Conservation (phyloP, 2,113 vertebrate genomes). For the Furnarius figulus region DNA sequence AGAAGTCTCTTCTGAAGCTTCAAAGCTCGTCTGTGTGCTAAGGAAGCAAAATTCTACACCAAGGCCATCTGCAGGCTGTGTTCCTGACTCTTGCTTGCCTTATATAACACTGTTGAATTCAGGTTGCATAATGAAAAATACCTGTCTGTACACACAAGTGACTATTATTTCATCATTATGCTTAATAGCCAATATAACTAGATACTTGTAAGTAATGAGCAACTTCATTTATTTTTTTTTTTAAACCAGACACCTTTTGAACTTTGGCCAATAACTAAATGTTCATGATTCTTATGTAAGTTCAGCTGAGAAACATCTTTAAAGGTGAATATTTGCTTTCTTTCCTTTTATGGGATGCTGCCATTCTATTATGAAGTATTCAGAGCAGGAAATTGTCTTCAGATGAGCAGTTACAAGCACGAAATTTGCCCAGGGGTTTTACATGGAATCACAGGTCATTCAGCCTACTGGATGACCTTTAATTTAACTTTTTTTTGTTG, state of each 20-base stretch:
- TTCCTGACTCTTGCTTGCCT: background rate
- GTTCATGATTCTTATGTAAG: background rate
- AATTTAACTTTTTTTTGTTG: background rate
- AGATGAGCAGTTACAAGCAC: background rate
- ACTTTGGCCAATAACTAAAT: background rate
- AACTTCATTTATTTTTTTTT: too few relatives aligned
- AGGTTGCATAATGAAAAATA: background rate
- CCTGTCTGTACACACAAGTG: background rate
- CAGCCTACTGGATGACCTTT: background rate
- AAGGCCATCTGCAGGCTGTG: background rate
- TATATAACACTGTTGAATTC: background rate
- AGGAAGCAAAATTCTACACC: background rate
- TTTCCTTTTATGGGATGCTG: background rate
- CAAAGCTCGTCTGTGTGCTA: background rate
- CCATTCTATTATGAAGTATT: background rate
- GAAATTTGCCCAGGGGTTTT: background rate
- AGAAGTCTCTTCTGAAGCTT: background rate
- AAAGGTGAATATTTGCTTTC: background rate
- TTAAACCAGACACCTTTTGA: background rate
- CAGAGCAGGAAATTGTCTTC: background rate
- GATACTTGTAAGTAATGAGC: background rate
- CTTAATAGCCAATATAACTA: background rate
- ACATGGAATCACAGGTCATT: background rate
- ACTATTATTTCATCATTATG: background rate
- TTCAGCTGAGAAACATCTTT: background rate